A percentile compares a stretch with the other conserved stretches of the same genome.
phyloP scores from a whole-genome alignment of 37 sponge, comb jelly and placozoan species.

The Bolinopsis microptera region DNA sequence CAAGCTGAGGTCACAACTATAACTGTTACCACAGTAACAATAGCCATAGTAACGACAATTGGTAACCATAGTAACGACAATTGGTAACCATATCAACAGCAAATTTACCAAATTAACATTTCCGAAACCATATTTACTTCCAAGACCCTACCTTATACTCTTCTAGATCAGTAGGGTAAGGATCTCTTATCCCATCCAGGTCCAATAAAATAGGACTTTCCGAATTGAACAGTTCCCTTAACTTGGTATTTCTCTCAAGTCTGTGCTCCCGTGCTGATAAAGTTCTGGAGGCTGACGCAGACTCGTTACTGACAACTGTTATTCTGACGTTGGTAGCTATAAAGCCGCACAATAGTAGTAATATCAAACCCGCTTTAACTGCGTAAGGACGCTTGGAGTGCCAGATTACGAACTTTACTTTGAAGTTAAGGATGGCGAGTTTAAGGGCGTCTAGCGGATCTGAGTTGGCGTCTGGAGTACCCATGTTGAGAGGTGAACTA shows the following conservation, averaged over 20 bases:
- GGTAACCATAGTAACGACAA: not conserved
- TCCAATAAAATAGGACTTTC: conserved; percentile 2
- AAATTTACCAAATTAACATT: no score
- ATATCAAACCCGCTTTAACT: not conserved
- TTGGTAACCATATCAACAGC: not conserved
- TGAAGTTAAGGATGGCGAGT: conserved; percentile 38
- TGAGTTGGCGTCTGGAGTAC: not conserved
- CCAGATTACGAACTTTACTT: conserved; percentile 34
- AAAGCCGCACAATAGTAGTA: not conserved
- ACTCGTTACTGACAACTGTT: not conserved
- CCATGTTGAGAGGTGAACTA: no score
- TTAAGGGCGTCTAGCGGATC: not conserved
- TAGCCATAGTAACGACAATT: not conserved
- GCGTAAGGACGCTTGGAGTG: not conserved
- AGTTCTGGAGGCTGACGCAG: not conserved
- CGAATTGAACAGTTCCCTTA: conserved; percentile 4
- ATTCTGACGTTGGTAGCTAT: not conserved
- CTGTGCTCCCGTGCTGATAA: not conserved
- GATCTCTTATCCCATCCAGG: conserved; percentile 32
- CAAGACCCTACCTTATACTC: conserved; percentile 40
- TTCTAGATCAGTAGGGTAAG: conserved; percentile 33
- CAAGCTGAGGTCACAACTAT: no score
- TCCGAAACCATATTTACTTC: no score
- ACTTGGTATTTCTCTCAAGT: not conserved
- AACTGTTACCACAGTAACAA: no score